Evolutionary conservation across 2,113 vertebrate species (phyloP).

Genomic region (Tragelaphus buxtoni): DNA sequence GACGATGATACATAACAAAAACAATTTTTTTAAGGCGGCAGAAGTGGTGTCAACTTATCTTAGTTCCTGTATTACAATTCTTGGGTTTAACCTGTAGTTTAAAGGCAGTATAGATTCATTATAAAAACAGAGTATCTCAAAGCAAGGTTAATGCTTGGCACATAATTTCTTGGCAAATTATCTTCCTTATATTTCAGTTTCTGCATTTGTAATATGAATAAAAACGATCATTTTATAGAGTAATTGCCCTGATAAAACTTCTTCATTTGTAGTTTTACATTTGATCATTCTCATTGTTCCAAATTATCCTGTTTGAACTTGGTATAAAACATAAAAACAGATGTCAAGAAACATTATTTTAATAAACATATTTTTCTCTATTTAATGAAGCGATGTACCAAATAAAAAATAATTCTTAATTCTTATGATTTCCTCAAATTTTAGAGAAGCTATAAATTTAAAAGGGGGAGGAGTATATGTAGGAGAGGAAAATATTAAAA

Average conservation of each 20-base stretch:
- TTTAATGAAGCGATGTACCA: neutral
- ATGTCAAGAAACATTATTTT: constrained; percentile 27
- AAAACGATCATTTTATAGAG: constrained; percentile 4
- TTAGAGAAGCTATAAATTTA: neutral
- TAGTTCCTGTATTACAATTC: neutral
- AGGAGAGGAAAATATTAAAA: constrained; percentile 4
- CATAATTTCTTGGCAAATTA: neutral
- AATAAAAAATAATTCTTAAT: neutral
- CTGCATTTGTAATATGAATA: neutral
- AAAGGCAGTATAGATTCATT: neutral
- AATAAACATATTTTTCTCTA: neutral
- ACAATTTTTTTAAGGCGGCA: neutral
- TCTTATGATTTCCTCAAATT: neutral
- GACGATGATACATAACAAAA: neutral
- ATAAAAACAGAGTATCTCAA: neutral
- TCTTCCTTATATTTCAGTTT: neutral
- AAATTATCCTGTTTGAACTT: neutral
- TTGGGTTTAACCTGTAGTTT: neutral
- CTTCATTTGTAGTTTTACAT: neutral
- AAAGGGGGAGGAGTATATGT: neutral
- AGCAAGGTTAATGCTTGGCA: neutral
- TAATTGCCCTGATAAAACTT: neutral
- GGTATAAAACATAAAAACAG: constrained; percentile 8
- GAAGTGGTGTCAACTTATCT: neutral
- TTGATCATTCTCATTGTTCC: neutral